Percentiles rank a stretch among this genome's conserved stretches.
Conservation (phyloP, 2,888 invertebrate genomes). For the Cephus rjabovi region DNA sequence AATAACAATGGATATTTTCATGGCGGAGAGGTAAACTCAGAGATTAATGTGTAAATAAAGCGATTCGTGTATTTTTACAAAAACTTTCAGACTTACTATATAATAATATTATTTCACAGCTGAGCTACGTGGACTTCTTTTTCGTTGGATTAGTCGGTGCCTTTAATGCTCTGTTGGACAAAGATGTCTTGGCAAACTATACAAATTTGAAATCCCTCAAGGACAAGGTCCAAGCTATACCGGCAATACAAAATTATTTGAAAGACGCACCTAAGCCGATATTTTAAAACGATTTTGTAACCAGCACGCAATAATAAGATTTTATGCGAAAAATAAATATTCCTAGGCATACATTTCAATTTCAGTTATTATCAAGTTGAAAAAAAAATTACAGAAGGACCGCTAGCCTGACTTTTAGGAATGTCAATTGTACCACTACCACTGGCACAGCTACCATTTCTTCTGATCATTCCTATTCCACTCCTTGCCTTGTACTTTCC, state of each 20-base stretch:
- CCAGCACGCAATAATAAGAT: background rate
- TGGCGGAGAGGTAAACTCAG: slow-evolving; percentile 32
- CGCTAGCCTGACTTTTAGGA: background rate
- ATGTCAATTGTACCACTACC: background rate
- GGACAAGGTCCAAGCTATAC: slow-evolving; percentile 45
- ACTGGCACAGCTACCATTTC: background rate
- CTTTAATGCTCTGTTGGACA: slow-evolving; percentile 23
- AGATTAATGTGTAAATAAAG: background rate
- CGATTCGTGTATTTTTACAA: background rate
- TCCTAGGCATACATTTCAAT: background rate
- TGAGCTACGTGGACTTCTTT: slow-evolving; percentile 57
- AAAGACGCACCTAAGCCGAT: slow-evolving; percentile 44
- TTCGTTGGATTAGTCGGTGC: slow-evolving; percentile 45
- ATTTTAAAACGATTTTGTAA: slow-evolving; percentile 26
- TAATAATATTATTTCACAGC: slow-evolving; percentile 33
- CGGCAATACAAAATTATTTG: slow-evolving; percentile 45
- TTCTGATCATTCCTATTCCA: background rate
- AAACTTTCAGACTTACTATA: background rate
- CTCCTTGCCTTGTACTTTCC: background rate
- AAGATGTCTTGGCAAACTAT: slow-evolving; percentile 45
- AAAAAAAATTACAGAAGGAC: background rate
- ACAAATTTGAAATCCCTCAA: slow-evolving; percentile 44
- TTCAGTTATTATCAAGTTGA: background rate
- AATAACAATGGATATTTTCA: slow-evolving; percentile 54
- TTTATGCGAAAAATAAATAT: background rate